Conservation (phyloP, 2,113 vertebrate species). For the Podocnemis expansa region DNA sequence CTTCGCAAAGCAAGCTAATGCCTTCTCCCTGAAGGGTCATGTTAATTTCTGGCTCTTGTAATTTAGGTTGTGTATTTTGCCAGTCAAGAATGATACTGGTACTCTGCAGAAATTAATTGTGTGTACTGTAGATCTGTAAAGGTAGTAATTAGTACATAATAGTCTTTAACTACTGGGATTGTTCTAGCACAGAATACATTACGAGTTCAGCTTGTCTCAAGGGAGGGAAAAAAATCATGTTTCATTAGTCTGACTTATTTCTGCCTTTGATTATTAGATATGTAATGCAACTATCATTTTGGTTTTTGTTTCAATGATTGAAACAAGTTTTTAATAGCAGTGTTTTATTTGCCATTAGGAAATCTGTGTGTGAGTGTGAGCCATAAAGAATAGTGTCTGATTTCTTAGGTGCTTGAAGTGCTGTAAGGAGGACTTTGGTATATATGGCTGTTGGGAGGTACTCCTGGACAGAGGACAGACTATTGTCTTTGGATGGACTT, state of each 20-base stretch:
- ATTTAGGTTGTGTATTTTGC: constrained; percentile 73
- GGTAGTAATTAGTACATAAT: constrained; percentile 75
- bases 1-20: constrained; percentile 60
- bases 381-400: neutral
- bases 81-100: constrained; percentile 69
- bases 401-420: neutral
- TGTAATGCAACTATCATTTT: neutral
- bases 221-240: constrained; percentile 6
- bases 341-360: neutral
- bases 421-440: too few relatives aligned
- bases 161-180: constrained; percentile 70
- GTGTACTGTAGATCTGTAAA: constrained; percentile 72
- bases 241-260: neutral
- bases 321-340: neutral
- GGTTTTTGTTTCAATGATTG: neutral
- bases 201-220: constrained; percentile 39
- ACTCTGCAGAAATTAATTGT: constrained; percentile 74
- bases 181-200: constrained; percentile 61
- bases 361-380: neutral
- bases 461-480: too few relatives aligned
- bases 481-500: too few relatives aligned
- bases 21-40: constrained; percentile 64
- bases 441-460: too few relatives aligned
- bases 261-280: constrained; percentile 19
- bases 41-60: constrained; percentile 70